Percentiles rank a stretch among this genome's conserved stretches.
Evolutionary conservation across 2,797 vertebrate species (phyloP).

Genomic region (Karalla daura): DNA sequence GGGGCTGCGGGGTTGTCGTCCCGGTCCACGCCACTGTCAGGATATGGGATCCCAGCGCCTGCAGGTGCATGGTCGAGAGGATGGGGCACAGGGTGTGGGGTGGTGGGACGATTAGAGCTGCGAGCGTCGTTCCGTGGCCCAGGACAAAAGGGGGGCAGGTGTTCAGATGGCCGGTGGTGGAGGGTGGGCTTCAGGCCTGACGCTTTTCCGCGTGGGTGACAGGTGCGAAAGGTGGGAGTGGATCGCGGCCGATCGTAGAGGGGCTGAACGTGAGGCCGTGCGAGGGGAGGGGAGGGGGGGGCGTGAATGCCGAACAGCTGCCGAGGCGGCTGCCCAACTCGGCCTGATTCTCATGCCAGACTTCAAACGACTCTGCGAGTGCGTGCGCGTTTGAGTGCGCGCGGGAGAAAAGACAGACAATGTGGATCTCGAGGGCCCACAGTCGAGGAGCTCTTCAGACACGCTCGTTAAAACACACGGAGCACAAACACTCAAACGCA

Average conservation of each 20-base stretch:
- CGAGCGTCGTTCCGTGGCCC: conserved; percentile 9
- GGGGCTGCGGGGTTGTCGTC: not conserved
- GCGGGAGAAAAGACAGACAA: conserved; percentile 25
- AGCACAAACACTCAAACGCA: conserved; percentile 50
- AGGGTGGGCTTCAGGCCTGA: not conserved
- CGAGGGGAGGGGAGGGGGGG: conserved; percentile 22
- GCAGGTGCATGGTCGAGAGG: conserved; percentile 11
- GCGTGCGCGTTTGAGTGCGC: conserved; percentile 17
- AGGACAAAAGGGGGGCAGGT: conserved; percentile 60
- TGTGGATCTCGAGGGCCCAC: conserved; percentile 46
- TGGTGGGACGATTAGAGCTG: conserved; percentile 42
- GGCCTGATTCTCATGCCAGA: conserved; percentile 56
- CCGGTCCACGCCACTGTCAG: not conserved
- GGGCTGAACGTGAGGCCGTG: conserved; percentile 41
- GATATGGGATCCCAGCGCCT: not conserved
- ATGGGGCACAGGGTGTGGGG: not conserved
- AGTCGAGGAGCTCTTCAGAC: conserved; percentile 58
- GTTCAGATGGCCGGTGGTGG: conserved; percentile 35
- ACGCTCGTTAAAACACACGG: conserved; percentile 32
- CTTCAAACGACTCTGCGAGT: conserved; percentile 51
- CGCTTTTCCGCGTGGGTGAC: conserved; percentile 26
- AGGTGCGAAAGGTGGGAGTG: conserved; percentile 45
- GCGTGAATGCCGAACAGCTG: conserved; percentile 74
- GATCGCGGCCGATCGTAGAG: conserved; percentile 22
- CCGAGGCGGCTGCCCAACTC: conserved; percentile 49